Evolutionary conservation across 2,888 invertebrate species (phyloP).

Genomic region (Metellina segmentata): DNA sequence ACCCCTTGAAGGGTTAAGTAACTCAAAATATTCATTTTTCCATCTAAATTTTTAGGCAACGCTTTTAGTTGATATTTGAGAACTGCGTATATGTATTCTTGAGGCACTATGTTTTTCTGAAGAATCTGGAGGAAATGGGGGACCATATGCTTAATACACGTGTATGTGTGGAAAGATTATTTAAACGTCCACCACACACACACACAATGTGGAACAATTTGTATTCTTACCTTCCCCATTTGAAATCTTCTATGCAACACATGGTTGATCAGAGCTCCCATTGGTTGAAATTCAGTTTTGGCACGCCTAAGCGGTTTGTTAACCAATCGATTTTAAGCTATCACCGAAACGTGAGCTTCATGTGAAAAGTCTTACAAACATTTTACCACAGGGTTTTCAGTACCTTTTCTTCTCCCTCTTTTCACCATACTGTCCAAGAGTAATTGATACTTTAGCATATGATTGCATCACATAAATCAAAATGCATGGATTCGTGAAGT

Average conservation of each 20-base stretch:
- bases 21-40: too few species aligned
- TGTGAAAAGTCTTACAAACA: conserved; percentile 63
- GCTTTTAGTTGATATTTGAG: too few species aligned
- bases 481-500: neutral
- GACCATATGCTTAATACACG: neutral
- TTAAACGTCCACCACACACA: neutral
- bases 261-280: conserved; percentile 11
- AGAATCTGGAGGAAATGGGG: too few species aligned
- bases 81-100: too few species aligned
- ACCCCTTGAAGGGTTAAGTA: too few species aligned
- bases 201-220: neutral
- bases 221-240: neutral
- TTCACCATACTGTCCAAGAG: neutral
- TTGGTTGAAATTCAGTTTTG: conserved; percentile 40
- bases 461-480: neutral
- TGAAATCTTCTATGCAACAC: neutral
- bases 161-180: neutral
- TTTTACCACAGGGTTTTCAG: conserved; percentile 39
- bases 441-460: conserved; percentile 6
- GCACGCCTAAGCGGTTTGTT: conserved; percentile 8
- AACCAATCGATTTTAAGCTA: conserved; percentile 2
- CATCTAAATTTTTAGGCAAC: too few species aligned
- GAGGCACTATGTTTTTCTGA: too few species aligned
- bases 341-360: conserved; percentile 43
- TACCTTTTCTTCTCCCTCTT: neutral